Conservation (phyloP, 2,888 invertebrate species). For the Lacanobia wlatinum region DNA sequence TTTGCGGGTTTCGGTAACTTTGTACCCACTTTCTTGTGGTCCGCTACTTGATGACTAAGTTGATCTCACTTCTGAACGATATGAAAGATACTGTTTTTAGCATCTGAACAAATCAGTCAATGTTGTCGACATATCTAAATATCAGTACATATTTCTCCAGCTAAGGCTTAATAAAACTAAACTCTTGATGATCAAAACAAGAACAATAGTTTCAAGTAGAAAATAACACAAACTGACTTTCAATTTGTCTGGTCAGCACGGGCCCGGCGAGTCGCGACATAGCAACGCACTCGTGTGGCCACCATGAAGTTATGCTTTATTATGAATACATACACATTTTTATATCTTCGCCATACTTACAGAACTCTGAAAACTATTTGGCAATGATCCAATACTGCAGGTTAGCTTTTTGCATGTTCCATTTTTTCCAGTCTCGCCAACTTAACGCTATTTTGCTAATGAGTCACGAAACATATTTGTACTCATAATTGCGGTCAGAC, state of each 20-base stretch:
- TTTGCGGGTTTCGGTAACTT: conserved; percentile 42
- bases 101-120: neutral
- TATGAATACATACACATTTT: conserved; percentile 2
- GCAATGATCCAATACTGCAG: conserved; percentile 71
- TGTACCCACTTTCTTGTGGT: conserved; percentile 16
- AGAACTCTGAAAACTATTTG: conserved; percentile 62
- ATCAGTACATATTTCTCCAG: too few relatives aligned
- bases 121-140: neutral
- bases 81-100: neutral
- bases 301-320: conserved; percentile 21
- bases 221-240: conserved; percentile 11
- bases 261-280: neutral
- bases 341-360: conserved; percentile 25
- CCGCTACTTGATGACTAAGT: conserved; percentile 1
- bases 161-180: too few relatives aligned
- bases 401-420: conserved; percentile 66
- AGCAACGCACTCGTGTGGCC: neutral
- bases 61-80: neutral
- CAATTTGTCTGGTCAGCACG: neutral
- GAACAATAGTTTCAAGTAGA: conserved; percentile 11
- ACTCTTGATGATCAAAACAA: neutral
- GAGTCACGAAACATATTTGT: conserved; percentile 51
- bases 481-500: conserved; percentile 45
- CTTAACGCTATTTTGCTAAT: conserved; percentile 64
- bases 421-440: conserved; percentile 64